A percentile compares a stretch with the other conserved stretches of the same genome.
Conservation (phyloP, 2,797 vertebrate genomes). For the Spondyliosoma cantharus region DNA sequence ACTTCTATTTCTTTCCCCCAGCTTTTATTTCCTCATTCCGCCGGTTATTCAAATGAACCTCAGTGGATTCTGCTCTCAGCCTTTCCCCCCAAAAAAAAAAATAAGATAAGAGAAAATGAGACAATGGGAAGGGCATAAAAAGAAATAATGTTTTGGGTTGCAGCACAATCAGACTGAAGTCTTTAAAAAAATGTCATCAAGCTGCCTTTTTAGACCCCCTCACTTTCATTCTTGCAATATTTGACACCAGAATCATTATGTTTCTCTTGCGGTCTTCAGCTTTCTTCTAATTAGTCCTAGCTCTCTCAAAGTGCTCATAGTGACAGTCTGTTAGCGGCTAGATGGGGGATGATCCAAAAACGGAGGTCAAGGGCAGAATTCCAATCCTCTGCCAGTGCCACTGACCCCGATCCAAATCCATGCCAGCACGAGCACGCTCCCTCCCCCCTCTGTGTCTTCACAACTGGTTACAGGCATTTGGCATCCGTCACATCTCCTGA, state of each 20-base stretch:
- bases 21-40: constrained; percentile 77
- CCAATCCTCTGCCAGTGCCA: constrained; percentile 84
- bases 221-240: constrained; percentile 17
- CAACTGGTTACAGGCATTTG: constrained; percentile 91
- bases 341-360: constrained; percentile 58
- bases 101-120: constrained; percentile 71
- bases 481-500: constrained; percentile 91
- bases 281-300: constrained; percentile 38
- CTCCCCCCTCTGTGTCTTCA: constrained; percentile 74
- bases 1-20: constrained; percentile 69
- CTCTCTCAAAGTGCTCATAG: constrained; percentile 36
- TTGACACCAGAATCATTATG: constrained; percentile 18
- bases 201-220: constrained; percentile 20
- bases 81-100: constrained; percentile 66
- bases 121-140: constrained; percentile 63
- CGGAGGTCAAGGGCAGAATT: constrained; percentile 87
- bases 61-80: constrained; percentile 63
- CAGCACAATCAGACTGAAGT: constrained; percentile 43
- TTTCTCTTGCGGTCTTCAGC: constrained; percentile 24
- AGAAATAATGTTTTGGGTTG: constrained; percentile 58
- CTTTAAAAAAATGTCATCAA: constrained; percentile 41
- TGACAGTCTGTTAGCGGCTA: constrained; percentile 57
- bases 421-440: constrained; percentile 43
- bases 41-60: constrained; percentile 78
- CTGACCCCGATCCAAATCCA: constrained; percentile 88